phyloP scores from a whole-genome alignment of 2,888 invertebrate species.

The Drosophila quinaria region DNA sequence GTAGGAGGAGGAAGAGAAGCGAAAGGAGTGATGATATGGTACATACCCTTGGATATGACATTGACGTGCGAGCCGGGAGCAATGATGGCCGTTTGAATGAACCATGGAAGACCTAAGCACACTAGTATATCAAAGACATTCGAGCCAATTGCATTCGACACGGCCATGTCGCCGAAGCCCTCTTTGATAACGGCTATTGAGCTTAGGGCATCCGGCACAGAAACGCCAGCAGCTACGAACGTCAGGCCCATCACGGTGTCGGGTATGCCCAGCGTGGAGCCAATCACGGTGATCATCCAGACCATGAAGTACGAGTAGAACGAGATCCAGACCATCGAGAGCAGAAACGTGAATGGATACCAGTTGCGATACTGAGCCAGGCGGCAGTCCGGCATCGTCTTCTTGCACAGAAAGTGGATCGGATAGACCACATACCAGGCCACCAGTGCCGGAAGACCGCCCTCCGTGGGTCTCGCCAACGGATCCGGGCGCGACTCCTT shows the following conservation, averaged over 20 bases:
- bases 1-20: neutral
- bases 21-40: conserved; percentile 18
- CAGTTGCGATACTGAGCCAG: conserved; percentile 92
- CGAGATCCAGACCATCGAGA: conserved; percentile 98
- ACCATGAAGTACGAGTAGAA: conserved; percentile 98
- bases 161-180: conserved; percentile 98
- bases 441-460: conserved; percentile 88
- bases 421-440: conserved; percentile 93
- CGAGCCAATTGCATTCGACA: conserved; percentile 97
- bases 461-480: conserved; percentile 89
- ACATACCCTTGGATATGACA: conserved; percentile 95
- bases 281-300: conserved; percentile 99
- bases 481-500: conserved; percentile 89
- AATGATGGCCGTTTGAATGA: conserved; percentile 96
- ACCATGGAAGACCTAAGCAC: conserved; percentile 98
- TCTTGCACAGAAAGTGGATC: conserved; percentile 93
- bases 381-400: conserved; percentile 96
- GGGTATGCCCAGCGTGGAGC: conserved; percentile 95
- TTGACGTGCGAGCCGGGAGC: conserved; percentile 94
- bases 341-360: conserved; percentile 96
- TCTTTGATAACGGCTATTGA: conserved; percentile 98
- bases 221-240: conserved; percentile 98
- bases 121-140: conserved; percentile 98
- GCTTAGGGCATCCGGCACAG: conserved; percentile 98
- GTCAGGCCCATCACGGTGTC: conserved; percentile 99